Base-by-base conservation (phyloP, 2,113 vertebrate genomes). In the Pachyramphus minor region DNA sequence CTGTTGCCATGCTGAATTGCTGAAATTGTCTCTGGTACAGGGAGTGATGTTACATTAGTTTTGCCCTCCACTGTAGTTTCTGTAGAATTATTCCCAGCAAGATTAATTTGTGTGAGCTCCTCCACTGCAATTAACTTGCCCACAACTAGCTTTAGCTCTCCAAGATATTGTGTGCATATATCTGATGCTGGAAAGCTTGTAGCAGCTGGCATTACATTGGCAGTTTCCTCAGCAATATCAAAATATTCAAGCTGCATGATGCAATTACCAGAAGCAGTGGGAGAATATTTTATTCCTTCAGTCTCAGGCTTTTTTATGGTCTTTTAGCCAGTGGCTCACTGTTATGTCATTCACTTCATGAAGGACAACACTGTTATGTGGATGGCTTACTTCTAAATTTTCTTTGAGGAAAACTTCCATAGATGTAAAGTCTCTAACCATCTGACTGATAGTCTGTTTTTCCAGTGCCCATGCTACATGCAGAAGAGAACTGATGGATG, bases 251-350 rank as follows among this genome's bases (percentile, higher is more conserved):
- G 68, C 56, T 89, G 39, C 90, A 81, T 76, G 78, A 84, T 95
- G 25, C 52, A 90, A 62, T 93, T 95, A 90, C 82, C 71, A 93
- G 67, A 93, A 95, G 62, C 71, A 83, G 75, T 69, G 42, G 88
- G 67, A 90, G 49, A 92, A 94, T 83, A 94, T 92, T 83, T 92
- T 95, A 85, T 80, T 95, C 90, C 75, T 93, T 94, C 63, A 45
- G 31, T 80, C 45, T 85, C 12, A 16, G 50, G n/a, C 49, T 85
- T 56, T 77, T 89, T 69, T 13, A 67, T 12, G 11, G 21, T 63
- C 37, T 88, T 90, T 89, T 86, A 92, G 76, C 91, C 30, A 25
- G 37, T 84, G 42, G 55, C 59, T 95, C 41, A 15, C 63, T 77
- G 49, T 69, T 91, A 75, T n/a, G 75, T 71, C 47, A 59, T 80